Conservation (phyloP, 2,797 vertebrate genomes). For the Falco rusticolus region DNA sequence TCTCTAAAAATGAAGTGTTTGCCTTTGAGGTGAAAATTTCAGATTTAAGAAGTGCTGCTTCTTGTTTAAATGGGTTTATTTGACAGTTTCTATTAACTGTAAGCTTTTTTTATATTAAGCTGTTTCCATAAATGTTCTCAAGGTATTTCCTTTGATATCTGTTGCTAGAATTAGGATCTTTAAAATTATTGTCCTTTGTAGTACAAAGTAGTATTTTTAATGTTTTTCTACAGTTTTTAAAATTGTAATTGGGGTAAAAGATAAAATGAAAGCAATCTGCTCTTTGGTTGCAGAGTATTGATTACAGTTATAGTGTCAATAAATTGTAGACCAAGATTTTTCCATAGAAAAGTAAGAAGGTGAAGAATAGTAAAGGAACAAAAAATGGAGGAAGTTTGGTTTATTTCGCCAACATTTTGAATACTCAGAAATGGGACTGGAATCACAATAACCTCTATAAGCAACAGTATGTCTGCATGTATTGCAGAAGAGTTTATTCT, state of each 20-base stretch:
- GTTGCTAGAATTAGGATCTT: not conserved
- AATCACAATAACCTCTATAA: not conserved
- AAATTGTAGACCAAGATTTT: not conserved
- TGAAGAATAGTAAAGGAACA: not conserved
- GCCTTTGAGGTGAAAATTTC: not conserved
- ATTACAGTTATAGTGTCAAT: not conserved
- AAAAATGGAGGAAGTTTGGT: not conserved
- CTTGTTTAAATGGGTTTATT: not conserved
- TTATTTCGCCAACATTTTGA: not conserved
- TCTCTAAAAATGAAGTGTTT: not conserved
- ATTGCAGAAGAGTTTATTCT: not conserved
- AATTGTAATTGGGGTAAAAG: not conserved
- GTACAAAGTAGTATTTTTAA: not conserved
- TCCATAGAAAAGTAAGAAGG: not conserved
- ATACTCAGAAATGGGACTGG: rapidly evolving
- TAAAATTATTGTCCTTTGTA: not conserved
- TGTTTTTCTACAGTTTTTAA: not conserved
- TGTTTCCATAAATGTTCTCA: not conserved
- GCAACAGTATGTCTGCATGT: not conserved
- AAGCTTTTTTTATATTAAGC: not conserved
- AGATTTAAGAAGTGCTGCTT: not conserved
- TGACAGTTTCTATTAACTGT: not conserved
- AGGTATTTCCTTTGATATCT: not conserved
- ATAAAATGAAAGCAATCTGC: not conserved
- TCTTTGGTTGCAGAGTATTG: not conserved